Percentiles rank a stretch among this genome's conserved stretches.
Conservation (phyloP, 2,888 invertebrate genomes). For the Eucera pruinosa region DNA sequence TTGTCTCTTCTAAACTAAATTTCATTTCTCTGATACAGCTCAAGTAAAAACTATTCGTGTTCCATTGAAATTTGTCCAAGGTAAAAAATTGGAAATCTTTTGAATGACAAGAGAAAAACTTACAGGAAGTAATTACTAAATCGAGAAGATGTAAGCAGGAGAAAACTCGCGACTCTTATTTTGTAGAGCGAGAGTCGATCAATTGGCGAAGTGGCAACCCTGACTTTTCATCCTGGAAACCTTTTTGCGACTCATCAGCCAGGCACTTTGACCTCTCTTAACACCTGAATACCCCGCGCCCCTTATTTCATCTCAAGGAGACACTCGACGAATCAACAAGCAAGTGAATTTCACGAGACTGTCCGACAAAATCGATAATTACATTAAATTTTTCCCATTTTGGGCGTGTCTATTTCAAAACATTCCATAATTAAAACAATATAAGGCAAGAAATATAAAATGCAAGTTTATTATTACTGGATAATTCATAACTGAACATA, state of each 20-base stretch:
- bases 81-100: not conserved
- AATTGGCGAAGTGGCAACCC: conserved; percentile 71
- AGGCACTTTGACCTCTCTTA: conserved; percentile 61
- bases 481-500: too few relatives aligned
- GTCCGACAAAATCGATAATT: conserved; percentile 47
- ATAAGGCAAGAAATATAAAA: too few relatives aligned
- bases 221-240: conserved; percentile 57
- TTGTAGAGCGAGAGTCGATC: conserved; percentile 61
- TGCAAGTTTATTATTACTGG: not conserved
- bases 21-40: too few relatives aligned
- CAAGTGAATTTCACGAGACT: conserved; percentile 55
- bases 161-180: conserved; percentile 22
- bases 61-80: not conserved
- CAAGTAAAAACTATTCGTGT: not conserved
- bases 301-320: conserved; percentile 54
- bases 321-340: conserved; percentile 62
- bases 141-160: not conserved
- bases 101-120: not conserved
- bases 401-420: not conserved
- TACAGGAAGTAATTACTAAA: conserved; percentile 2
- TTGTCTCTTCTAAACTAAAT: too few relatives aligned
- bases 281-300: conserved; percentile 48
- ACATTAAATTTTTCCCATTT: conserved; percentile 29
- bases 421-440: not conserved
- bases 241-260: conserved; percentile 56